Percentiles rank a stretch among this genome's conserved stretches.
Evolutionary conservation across 2,113 vertebrate species (phyloP).

Genomic region (Lamprologus lemairii): DNA sequence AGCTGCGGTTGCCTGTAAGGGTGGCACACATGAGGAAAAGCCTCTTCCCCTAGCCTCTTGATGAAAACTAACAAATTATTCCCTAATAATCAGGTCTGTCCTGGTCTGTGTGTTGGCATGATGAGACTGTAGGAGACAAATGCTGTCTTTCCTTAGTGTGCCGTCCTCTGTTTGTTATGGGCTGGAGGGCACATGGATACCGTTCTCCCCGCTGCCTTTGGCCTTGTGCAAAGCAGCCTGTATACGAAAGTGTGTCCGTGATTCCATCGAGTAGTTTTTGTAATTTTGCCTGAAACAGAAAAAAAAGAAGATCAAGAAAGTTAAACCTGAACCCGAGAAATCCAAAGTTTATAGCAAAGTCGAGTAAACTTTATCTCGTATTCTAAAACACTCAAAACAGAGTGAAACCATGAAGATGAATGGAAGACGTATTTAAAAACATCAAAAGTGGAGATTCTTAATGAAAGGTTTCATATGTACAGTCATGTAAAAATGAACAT

Average conservation of each 20-base stretch:
- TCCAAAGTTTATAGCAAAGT: neutral
- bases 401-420: neutral
- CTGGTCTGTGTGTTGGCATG: constrained; percentile 11
- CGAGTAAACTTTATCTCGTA: neutral
- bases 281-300: constrained; percentile 86
- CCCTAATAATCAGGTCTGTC: neutral
- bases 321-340: neutral
- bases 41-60: neutral
- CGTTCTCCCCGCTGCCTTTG: constrained; percentile 73
- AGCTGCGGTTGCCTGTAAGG: neutral
- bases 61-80: neutral
- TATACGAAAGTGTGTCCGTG: constrained; percentile 95
- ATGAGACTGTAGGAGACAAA: neutral
- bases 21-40: neutral
- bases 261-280: constrained; percentile 99
- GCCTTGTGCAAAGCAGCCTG: constrained; percentile 92
- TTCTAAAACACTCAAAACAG: neutral
- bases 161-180: constrained; percentile 41
- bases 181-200: constrained; percentile 64
- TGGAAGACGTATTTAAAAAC: neutral
- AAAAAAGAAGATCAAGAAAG: neutral
- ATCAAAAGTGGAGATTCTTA: neutral
- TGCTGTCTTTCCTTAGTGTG: constrained; percentile 3
- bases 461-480: neutral
- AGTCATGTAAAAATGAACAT: neutral